A percentile compares a stretch with the other conserved stretches of the same genome.
phyloP scores from a whole-genome alignment of 2,797 vertebrate genomes.

The Halcyon chelicuti region DNA sequence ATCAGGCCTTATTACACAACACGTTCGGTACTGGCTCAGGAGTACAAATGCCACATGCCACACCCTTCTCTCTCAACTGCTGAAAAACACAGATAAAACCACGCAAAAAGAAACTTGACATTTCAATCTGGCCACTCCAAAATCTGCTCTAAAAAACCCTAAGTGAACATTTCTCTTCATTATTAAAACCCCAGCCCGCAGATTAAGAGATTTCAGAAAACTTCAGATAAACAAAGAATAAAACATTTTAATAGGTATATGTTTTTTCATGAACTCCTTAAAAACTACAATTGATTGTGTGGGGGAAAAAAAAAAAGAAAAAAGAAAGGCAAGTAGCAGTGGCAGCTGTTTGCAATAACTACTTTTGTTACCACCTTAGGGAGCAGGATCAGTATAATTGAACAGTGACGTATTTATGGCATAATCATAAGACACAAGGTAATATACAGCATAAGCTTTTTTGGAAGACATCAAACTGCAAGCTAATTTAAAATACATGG shows the following conservation, averaged over 20 bases:
- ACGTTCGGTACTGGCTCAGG: neutral
- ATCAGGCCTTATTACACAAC: neutral
- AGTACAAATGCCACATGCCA: neutral
- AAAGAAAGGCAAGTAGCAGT: neutral
- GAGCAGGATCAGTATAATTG: neutral
- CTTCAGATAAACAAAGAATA: neutral
- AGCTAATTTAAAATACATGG: neutral
- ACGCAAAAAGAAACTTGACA: neutral
- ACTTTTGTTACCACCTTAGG: neutral
- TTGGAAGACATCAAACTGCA: slow-evolving; percentile 8
- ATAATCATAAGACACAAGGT: neutral
- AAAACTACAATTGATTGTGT: neutral
- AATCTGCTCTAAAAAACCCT: neutral
- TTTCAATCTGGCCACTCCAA: neutral
- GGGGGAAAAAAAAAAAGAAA: too few relatives aligned
- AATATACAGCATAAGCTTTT: neutral
- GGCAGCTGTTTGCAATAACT: neutral
- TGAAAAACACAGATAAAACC: neutral
- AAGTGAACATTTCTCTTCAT: neutral
- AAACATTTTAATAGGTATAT: neutral
- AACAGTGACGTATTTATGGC: neutral
- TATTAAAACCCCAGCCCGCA: neutral
- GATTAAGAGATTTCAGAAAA: neutral
- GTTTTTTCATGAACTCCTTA: neutral
- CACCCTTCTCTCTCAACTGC: neutral